Percentiles rank a stretch among this genome's conserved stretches.
Evolutionary conservation across 2,797 vertebrate genomes (phyloP).

Genomic region (Sitta carolinensis): DNA sequence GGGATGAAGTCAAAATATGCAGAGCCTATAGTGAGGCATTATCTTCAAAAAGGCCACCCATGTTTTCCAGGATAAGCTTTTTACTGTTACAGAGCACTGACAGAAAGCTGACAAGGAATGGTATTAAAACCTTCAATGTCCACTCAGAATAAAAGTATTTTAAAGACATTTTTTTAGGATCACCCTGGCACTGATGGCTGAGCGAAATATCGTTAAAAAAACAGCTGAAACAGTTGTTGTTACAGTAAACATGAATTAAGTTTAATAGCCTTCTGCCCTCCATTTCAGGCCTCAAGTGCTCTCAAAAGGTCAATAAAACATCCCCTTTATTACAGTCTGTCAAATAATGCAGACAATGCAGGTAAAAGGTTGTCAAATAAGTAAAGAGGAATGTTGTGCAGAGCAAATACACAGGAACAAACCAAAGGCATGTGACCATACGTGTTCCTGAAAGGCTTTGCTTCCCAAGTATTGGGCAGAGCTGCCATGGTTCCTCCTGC

Average conservation of each 20-base stretch:
- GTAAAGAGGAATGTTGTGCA: background rate
- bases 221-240: background rate
- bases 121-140: background rate
- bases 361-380: constrained; percentile 38
- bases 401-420: background rate
- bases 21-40: background rate
- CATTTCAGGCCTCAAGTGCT: background rate
- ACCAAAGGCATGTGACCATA: background rate
- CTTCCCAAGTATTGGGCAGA: accelerated
- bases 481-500: background rate
- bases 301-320: constrained; percentile 43
- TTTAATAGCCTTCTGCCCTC: constrained; percentile 12
- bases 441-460: background rate
- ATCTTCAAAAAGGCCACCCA: background rate
- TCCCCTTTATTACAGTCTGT: constrained; percentile 7
- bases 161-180: background rate
- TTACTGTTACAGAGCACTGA: background rate
- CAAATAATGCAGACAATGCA: constrained; percentile 24
- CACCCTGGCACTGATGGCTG: background rate
- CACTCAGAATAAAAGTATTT: background rate
- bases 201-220: background rate
- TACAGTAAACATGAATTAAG: constrained; percentile 30
- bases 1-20: background rate
- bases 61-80: background rate
- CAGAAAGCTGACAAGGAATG: background rate